Conservation (phyloP, 2,113 vertebrate species). For the Prochilodus magdalenae region DNA sequence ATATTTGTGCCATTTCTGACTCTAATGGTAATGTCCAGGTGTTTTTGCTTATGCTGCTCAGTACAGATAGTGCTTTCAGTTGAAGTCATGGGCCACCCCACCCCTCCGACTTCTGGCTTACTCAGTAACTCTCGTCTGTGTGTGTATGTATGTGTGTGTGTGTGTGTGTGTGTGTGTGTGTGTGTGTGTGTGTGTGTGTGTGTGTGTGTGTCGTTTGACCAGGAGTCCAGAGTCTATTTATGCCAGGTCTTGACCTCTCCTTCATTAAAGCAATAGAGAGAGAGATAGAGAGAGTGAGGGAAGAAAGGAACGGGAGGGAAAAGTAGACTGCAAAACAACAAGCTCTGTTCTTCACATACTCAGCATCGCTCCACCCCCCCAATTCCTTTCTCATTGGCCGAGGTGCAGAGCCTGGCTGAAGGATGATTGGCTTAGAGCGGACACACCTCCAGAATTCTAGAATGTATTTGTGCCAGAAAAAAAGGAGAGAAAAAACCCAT, state of each 20-base stretch:
- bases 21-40: conserved; percentile 57
- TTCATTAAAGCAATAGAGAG: conserved; percentile 69
- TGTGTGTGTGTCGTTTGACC: conserved; percentile 46
- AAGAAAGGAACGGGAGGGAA: not conserved
- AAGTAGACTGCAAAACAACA: conserved; percentile 73
- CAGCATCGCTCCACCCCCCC: conserved; percentile 51
- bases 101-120: conserved; percentile 57
- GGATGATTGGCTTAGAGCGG: conserved; percentile 75
- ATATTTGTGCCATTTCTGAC: conserved; percentile 35
- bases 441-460: conserved; percentile 86
- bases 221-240: conserved; percentile 66
- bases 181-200: not conserved
- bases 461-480: conserved; percentile 79
- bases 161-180: conserved; percentile 37
- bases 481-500: conserved; percentile 10
- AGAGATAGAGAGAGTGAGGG: not conserved
- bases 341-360: conserved; percentile 69
- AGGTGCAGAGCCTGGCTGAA: conserved; percentile 39
- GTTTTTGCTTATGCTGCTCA: conserved; percentile 56
- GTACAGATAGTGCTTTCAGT: conserved; percentile 52
- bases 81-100: conserved; percentile 59
- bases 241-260: conserved; percentile 66
- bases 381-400: conserved; percentile 58
- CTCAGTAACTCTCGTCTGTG: conserved; percentile 56
- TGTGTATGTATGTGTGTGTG: not conserved